Conservation (phyloP, 2,797 vertebrate species). For the Pangasius sanitwongsei region DNA sequence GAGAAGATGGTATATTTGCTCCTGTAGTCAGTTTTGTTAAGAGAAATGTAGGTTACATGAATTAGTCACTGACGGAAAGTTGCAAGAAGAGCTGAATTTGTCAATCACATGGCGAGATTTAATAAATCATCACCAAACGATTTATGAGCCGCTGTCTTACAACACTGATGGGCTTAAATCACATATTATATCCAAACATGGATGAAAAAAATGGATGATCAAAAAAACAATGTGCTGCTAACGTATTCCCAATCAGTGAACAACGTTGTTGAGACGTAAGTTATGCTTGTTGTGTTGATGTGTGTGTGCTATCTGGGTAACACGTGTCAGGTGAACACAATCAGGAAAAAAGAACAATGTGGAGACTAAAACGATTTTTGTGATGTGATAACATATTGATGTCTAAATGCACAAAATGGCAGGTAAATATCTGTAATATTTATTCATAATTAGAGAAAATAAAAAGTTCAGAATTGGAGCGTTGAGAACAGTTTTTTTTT, state of each 20-base stretch:
- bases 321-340: background rate
- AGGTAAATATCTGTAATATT: background rate
- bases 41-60: background rate
- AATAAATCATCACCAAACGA: background rate
- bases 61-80: background rate
- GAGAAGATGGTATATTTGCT: background rate
- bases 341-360: background rate
- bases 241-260: background rate
- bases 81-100: background rate
- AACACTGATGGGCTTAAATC: background rate
- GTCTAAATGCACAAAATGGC: no score
- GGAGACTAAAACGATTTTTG: background rate
- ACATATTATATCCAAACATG: background rate
- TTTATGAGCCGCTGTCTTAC: background rate
- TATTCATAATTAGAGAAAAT: background rate
- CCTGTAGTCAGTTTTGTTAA: background rate
- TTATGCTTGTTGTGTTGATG: background rate
- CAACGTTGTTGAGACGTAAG: background rate
- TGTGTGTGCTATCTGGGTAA: background rate
- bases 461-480: no score
- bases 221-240: background rate
- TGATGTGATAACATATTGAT: background rate
- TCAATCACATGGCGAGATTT: constrained; percentile 6
- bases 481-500: no score
- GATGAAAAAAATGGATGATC: background rate